Percentiles rank a stretch among this genome's conserved stretches.
These are phyloP conservation scores for Aurelia sp. DNA, from an alignment of 30 jellyfish, hydroid and myxozoan genomes.

Conservation along the genomic window DNA sequence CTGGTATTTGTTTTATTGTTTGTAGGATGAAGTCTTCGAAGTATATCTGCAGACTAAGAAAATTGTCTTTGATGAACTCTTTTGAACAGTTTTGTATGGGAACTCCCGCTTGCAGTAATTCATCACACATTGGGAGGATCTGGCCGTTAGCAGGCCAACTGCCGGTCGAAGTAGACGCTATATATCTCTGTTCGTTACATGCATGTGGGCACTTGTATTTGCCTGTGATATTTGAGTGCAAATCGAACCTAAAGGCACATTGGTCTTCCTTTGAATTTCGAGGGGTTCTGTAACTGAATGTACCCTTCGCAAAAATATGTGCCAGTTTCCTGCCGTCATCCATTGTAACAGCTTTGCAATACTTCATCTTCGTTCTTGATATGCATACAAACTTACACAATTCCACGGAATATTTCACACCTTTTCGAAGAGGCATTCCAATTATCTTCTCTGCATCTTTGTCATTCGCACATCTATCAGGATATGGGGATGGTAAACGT, in stretches of 20 bases:
- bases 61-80: background rate
- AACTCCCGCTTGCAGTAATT: background rate
- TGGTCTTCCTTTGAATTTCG: background rate
- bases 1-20: conserved; percentile 38
- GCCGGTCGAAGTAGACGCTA: background rate
- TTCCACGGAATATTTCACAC: background rate
- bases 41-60: conserved; percentile 18
- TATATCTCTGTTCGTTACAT: conserved; percentile 31
- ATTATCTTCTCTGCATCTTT: background rate
- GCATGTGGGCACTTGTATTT: conserved; percentile 33
- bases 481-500: conserved; percentile 10
- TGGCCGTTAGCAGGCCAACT: conserved; percentile 37
- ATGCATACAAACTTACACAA: background rate
- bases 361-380: background rate
- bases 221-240: background rate
- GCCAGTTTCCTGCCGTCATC: background rate
- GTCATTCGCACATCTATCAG: background rate
- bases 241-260: background rate
- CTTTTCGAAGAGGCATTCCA: background rate
- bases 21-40: conserved; percentile 46
- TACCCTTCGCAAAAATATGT: background rate
- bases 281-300: background rate
- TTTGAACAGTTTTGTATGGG: conserved; percentile 16
- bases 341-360: background rate
- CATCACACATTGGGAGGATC: background rate